phyloP scores from a whole-genome alignment of 2,888 invertebrate species.

The Cheilosia vernalis region DNA sequence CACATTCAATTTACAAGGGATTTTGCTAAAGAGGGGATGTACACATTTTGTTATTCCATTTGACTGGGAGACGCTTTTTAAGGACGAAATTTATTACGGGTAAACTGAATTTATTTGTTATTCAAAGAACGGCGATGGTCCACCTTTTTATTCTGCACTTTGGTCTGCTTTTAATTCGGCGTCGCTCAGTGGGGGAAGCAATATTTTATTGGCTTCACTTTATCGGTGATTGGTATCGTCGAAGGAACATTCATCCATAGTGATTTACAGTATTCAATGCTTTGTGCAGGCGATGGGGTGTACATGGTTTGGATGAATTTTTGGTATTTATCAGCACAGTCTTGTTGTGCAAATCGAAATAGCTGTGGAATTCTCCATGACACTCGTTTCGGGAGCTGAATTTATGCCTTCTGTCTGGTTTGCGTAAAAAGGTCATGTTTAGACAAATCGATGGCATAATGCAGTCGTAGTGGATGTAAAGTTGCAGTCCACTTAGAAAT shows the following conservation, averaged over 20 bases:
- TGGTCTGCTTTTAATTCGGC: background rate
- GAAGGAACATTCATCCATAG: conserved; percentile 39
- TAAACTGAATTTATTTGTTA: conserved; percentile 52
- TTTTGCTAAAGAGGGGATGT: background rate
- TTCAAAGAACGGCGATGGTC: conserved; percentile 23
- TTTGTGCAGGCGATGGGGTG: background rate
- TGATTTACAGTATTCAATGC: conserved; percentile 38
- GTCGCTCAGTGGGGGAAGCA: too few species aligned
- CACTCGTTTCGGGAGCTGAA: background rate
- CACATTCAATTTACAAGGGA: conserved; percentile 25
- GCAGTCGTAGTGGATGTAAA: too few species aligned
- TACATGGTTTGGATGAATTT: background rate
- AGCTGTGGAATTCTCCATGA: conserved; percentile 29
- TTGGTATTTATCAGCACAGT: too few species aligned
- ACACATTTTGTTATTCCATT: conserved; percentile 4
- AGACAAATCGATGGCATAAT: background rate
- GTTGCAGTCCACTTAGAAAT: too few species aligned
- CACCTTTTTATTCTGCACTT: conserved; percentile 32
- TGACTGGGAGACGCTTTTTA: background rate
- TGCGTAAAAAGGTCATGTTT: background rate
- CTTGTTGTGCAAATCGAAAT: conserved; percentile 28
- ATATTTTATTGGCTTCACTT: background rate
- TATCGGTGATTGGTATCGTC: conserved; percentile 27
- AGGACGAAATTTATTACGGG: conserved; percentile 49
- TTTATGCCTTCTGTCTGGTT: background rate